Evolutionary conservation across 2,113 vertebrate species (phyloP), one percentile per base, ranked within the genome.

Genomic region (Sitta europaea): DNA sequence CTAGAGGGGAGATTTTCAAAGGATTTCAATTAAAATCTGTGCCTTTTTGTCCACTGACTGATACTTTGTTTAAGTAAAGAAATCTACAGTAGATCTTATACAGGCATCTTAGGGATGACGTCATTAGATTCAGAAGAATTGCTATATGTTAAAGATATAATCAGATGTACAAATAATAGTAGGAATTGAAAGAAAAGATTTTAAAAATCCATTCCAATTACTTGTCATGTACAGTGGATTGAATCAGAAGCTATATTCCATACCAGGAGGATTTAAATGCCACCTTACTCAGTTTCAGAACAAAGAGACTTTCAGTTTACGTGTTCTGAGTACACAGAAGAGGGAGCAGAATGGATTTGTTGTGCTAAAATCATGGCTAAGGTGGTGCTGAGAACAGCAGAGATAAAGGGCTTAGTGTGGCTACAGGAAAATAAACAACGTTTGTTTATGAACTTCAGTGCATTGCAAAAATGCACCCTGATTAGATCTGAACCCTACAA

Each of bases 241-340:
- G 61, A 82, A 86, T 29, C 71, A 59, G 68, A 92, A 84, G 47
- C n/a, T 70, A 1, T 84, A n/a, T 89, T 90, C 61, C 36, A 28
- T 21, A 59, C 57, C 1, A 7, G 25, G 29, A 67, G 61, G 50
- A 53, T 87, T 85, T 88, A 84, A 94, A 74, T 88, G 42, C 17
- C 15, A 67, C 45, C 25, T 61, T 88, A 61, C 21, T 91, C 65
- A 76, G 25, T 87, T 53, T 76, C 66, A 72, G 86, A 89, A 91
- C 70, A 96, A 94, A 91, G 67, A 76, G 58, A 31, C 94, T 91
- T 94, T 95, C 77, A 74, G 43, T 90, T 87, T 94, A 24, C 75
- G 66, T 79, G 40, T 63, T 93, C 61, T 72, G 35, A 63, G 14
- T 82, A 48, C 15, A 21, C 20, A 83, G 72, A 55, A 78, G 29